A percentile compares a stretch with the other conserved stretches of the same genome.
phyloP scores from a whole-genome alignment of 2,113 vertebrate species.

The Psittacula cyanocephala region DNA sequence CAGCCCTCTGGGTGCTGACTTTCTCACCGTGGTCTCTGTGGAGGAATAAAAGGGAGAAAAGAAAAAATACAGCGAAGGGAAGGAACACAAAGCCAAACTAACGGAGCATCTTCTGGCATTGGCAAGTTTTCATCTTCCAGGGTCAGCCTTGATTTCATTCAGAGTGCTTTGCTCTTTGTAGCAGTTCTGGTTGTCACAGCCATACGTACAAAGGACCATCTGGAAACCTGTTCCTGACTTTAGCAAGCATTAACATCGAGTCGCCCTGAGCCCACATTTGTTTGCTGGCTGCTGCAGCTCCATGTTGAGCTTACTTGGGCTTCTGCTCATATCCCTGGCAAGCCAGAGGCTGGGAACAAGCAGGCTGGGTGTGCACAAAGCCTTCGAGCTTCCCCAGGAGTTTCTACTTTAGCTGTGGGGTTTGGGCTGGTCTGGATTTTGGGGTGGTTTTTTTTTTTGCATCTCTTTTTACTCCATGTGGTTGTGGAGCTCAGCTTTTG shows the following conservation, averaged over 20 bases:
- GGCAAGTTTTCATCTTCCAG: conserved; percentile 43
- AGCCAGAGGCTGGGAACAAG: neutral
- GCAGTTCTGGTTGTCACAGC: conserved; percentile 37
- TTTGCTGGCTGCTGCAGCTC: neutral
- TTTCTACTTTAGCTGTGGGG: neutral
- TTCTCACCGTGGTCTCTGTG: neutral
- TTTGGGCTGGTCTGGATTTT: neutral
- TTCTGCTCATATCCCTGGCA: neutral
- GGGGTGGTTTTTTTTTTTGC: neutral
- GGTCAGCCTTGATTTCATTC: conserved; percentile 37
- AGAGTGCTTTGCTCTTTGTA: conserved; percentile 21
- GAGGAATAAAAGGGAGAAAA: neutral
- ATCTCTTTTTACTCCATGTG: neutral
- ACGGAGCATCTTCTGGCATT: neutral
- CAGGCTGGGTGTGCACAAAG: neutral
- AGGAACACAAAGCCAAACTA: neutral
- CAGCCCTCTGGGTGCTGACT: neutral
- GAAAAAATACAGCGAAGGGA: neutral
- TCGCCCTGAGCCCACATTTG: neutral
- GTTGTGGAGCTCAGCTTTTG: conserved; percentile 60
- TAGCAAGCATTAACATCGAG: neutral
- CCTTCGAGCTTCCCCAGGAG: neutral
- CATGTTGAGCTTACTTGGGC: neutral
- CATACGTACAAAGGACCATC: conserved; percentile 32
- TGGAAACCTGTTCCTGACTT: conserved; percentile 53